Percentiles rank a stretch among this genome's conserved stretches.
phyloP scores from a whole-genome alignment of 2,888 invertebrate genomes.

The Parthenolecanium corni region DNA sequence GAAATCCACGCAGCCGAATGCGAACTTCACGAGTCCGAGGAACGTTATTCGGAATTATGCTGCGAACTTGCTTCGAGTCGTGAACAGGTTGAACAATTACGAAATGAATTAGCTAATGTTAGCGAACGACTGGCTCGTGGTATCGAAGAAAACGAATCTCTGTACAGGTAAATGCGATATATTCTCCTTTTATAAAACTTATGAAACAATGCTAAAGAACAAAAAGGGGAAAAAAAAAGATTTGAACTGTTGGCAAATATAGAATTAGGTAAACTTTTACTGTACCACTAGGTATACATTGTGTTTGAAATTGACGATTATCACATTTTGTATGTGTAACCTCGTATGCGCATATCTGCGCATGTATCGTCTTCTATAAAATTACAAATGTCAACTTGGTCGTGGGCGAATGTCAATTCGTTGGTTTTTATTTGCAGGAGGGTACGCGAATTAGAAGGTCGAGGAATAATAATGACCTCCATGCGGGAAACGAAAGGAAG shows the following conservation, averaged over 20 bases:
- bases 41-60: conserved; percentile 52
- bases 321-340: too few species aligned
- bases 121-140: conserved; percentile 38
- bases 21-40: conserved; percentile 55
- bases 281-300: too few species aligned
- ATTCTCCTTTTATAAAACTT: not conserved
- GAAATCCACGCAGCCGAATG: conserved; percentile 51
- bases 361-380: too few species aligned
- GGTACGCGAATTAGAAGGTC: conserved; percentile 59
- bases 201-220: too few species aligned
- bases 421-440: conserved; percentile 38
- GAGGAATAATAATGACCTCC: conserved; percentile 41
- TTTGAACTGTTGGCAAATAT: not conserved
- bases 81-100: conserved; percentile 42
- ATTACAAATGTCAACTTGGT: not conserved
- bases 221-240: too few species aligned
- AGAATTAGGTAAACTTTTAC: too few species aligned
- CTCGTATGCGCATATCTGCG: too few species aligned
- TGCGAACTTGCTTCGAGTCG: conserved; percentile 55
- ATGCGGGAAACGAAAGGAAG: conserved; percentile 36
- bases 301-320: too few species aligned
- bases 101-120: conserved; percentile 31
- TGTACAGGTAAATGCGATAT: conserved; percentile 42
- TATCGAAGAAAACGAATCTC: conserved; percentile 62
- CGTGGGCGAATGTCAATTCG: not conserved